Evolutionary conservation across 2,113 vertebrate species (phyloP), one percentile per base, ranked within the genome.

Genomic region (Electrona antarctica): DNA sequence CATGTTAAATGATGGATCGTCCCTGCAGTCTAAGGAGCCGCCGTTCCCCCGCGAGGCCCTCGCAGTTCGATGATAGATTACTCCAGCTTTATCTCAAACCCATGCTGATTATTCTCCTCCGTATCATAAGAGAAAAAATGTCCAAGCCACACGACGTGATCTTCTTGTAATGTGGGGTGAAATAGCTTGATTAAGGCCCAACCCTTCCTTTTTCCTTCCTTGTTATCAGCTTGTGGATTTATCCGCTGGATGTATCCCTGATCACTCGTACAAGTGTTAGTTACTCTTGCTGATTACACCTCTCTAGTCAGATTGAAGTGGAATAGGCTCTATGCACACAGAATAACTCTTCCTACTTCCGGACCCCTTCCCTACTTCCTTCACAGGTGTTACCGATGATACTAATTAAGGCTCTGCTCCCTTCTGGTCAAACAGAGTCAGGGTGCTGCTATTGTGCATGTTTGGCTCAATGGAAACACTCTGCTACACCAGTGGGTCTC

Each of bases 1-100:
- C 80, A 90, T 86, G 80, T 76, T 83, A 84, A 78, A 91, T 90
- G 89, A 92, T 90, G 89, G 88, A 91, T 92, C 60, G 73, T 78
- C 62, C 82, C 73, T 74, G 67, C 7, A 64, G 52, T 58, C 46
- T 50, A 69, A 71, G 73, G 59, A 52, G 70, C 70, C 65, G 60
- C 66, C 59, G 21, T 21, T 21, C 21, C 21, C 69, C 10, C 4
- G 49, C 21, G 15, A 21, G 12, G 67, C 73, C 79, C 77, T 64
- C 13, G 51, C 33, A 72, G 74, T 73, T 68, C n/a, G 56, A 76
- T 91, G 89, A 92, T 85, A 84, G 85, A 92, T 90, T 78, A 72
- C 82, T 66, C 15, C 14, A 8, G 67, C 71, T 87, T 87, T 90
- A 91, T 92, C 90, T 83, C 67, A 21, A 21, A 9, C 9, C 65